Percentiles rank a stretch among this genome's conserved stretches.
These are phyloP conservation scores for Zosterops hypoxanthus DNA, from an alignment of 2,113 vertebrate species.

Conservation along the genomic window DNA sequence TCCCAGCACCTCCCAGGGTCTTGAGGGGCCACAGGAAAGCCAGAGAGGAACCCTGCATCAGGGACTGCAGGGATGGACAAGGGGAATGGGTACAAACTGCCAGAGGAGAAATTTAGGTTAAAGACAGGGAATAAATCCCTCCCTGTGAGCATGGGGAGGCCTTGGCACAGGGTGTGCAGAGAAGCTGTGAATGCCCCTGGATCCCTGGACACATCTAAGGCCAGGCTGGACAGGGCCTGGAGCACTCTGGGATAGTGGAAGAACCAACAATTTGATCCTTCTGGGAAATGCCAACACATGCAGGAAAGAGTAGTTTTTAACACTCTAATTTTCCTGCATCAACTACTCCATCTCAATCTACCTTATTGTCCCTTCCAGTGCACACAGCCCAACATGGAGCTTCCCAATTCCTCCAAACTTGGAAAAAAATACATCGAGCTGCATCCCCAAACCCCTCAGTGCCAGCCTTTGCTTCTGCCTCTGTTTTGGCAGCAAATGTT, in stretches of 20 bases:
- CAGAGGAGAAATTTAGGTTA: not conserved
- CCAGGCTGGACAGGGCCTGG: not conserved
- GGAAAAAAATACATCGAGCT: not conserved
- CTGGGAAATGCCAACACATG: not conserved
- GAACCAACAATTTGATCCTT: not conserved
- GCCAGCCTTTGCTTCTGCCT: not conserved
- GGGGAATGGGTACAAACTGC: rapidly evolving
- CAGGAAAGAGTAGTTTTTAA: not conserved
- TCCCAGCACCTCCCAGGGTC: not conserved
- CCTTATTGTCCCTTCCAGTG: no score
- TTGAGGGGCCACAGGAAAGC: rapidly evolving
- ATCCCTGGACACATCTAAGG: not conserved
- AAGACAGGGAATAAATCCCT: not conserved
- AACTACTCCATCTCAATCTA: not conserved
- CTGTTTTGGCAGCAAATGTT: not conserved
- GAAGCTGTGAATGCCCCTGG: not conserved
- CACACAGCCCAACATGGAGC: not conserved
- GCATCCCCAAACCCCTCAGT: not conserved
- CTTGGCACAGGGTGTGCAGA: not conserved
- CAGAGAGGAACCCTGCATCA: not conserved
- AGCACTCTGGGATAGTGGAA: not conserved
- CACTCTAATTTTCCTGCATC: not conserved
- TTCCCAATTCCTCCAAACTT: not conserved
- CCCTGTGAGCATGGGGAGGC: rapidly evolving
- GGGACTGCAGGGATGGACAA: not conserved